These are phyloP conservation scores for Polymixis flavicincta DNA, from an alignment of 2,888 invertebrate genomes.

Conservation along the genomic window DNA sequence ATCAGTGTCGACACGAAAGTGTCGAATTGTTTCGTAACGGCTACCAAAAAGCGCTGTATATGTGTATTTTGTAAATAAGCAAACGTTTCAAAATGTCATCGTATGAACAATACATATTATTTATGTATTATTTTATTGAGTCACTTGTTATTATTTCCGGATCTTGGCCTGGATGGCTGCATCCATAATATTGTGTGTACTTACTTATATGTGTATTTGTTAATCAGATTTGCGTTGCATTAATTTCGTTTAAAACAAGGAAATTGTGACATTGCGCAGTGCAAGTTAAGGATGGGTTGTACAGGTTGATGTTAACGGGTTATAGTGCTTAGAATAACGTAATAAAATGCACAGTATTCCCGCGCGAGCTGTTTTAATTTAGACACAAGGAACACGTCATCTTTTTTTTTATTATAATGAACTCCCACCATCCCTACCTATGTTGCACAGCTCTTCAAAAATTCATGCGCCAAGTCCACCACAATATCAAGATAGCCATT, in stretches of 20 bases:
- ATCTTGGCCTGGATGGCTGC: background rate
- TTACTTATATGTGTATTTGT: background rate
- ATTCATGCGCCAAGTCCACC: too few species aligned
- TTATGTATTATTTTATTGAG: background rate
- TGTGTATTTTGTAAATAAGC: background rate
- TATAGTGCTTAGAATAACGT: background rate
- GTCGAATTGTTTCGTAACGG: too few species aligned
- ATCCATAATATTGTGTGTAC: background rate
- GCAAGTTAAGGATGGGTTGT: background rate
- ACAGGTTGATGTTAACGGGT: background rate
- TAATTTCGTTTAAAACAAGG: background rate
- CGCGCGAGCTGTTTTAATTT: background rate
- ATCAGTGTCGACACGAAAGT: too few species aligned
- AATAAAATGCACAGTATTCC: background rate
- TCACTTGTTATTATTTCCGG: constrained; percentile 2
- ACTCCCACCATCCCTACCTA: background rate
- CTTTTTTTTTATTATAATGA: background rate
- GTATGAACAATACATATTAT: background rate
- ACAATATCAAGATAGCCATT: too few species aligned
- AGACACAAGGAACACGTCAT: background rate
- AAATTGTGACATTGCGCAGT: constrained; percentile 10
- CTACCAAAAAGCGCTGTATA: too few species aligned
- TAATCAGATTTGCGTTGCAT: background rate
- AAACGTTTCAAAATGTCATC: background rate
- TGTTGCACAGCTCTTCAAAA: too few species aligned